Conservation (phyloP, 2,797 vertebrate genomes). For the Tragelaphus eurycerus region DNA sequence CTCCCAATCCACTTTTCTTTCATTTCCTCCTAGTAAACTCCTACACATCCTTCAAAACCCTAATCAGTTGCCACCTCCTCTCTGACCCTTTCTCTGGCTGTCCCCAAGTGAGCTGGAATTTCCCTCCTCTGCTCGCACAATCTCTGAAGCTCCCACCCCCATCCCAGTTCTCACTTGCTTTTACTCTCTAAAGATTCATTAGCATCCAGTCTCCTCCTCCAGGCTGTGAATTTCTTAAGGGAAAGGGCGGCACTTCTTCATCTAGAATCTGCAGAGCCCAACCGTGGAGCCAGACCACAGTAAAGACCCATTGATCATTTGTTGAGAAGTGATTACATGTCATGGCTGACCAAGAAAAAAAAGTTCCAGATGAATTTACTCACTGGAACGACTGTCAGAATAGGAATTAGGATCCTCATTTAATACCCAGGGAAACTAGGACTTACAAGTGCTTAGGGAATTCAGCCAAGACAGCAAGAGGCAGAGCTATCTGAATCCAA, state of each 20-base stretch:
- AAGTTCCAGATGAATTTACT: neutral
- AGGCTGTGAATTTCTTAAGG: neutral
- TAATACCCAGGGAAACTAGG: neutral
- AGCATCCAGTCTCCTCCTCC: neutral
- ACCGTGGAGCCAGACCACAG: neutral
- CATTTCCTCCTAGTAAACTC: neutral
- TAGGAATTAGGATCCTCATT: too few species aligned
- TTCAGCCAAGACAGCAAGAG: neutral
- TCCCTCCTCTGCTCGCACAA: neutral
- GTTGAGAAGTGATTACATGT: neutral
- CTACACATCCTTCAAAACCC: neutral
- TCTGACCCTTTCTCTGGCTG: neutral
- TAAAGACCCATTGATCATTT: neutral
- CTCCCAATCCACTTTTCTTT: neutral
- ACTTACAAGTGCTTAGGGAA: neutral
- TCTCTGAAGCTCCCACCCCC: neutral
- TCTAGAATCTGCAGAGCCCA: neutral
- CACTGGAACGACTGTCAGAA: neutral
- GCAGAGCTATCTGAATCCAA: neutral
- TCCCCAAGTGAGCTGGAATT: neutral
- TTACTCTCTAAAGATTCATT: neutral
- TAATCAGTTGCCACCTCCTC: neutral
- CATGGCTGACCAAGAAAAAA: neutral
- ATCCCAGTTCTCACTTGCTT: neutral
- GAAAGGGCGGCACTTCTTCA: neutral